Base-by-base conservation (phyloP, 2,888 invertebrate species). In the Scotopteryx bipunctaria region DNA sequence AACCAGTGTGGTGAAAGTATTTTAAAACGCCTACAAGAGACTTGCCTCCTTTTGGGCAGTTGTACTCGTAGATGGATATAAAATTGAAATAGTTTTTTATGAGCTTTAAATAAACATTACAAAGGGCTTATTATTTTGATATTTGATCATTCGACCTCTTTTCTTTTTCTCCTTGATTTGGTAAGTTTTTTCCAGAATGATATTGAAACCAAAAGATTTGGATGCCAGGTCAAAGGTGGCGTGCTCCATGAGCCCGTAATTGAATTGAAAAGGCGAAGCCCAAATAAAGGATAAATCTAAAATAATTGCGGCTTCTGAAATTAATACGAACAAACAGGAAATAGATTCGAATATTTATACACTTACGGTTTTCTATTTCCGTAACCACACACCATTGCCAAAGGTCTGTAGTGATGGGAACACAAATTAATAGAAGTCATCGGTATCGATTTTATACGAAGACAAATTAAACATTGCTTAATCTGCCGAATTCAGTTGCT, bases 321-420 rank as follows among this genome's bases (percentile, higher is more conserved):
- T 49, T 63, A 63, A 69, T 70, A 60, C 55, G 37, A 42, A 56
- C 61, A 44, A 57, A 51, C 35, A 48, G 67, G 62, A 69, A 73
- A 71, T 68, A 57, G 57, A 62, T 64, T 69, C 62, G 63, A 69
- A n/a, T n/a, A n/a, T n/a, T n/a, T n/a, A n/a, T 66, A 70, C 59
- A 63, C 66, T 65, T 66, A 70, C 55, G 61, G 62, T 62, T 64
- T 69, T 71, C 67, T 66, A 70, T 69, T 71, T 73, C 66, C 64
- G 59, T 61, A 51, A 49, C 44, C 51, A 47, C 60, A 66, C 61
- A 64, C 67, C 58, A 57, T 58, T 44, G 40, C 45, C 29, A 66
- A 61, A 64, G 51, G 44, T 59, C 48, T 49, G 13, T 41, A 49
- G 33, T 23, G 48, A 14, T 15, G 50, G 21, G 35, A 38, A 17